phyloP scores from a whole-genome alignment of 1,140 invertebrate species.

The Sycophaga agraensis region DNA sequence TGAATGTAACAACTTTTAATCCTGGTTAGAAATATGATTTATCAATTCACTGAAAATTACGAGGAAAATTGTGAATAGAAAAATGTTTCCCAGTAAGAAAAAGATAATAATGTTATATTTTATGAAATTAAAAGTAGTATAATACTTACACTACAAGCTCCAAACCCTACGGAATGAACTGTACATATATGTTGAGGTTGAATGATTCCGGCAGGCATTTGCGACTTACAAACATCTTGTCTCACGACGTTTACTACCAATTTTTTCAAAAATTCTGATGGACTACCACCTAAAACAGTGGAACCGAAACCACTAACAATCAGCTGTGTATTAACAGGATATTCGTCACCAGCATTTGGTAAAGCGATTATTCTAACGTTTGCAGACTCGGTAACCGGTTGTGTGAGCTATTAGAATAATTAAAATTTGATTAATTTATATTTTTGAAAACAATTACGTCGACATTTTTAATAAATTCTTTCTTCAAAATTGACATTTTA shows the following conservation, averaged over 20 bases:
- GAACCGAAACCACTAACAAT: neutral
- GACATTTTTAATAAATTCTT: too few species aligned
- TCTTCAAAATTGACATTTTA: too few species aligned
- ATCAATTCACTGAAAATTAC: too few species aligned
- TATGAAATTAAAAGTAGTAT: too few species aligned
- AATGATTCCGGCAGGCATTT: neutral
- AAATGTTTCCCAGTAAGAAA: too few species aligned
- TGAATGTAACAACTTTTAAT: too few species aligned
- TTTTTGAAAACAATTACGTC: too few species aligned
- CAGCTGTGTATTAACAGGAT: neutral
- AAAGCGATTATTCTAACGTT: neutral
- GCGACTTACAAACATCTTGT: neutral
- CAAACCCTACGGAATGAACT: neutral
- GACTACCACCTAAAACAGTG: neutral
- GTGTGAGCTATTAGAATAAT: neutral
- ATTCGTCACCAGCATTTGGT: neutral
- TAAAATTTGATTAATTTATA: too few species aligned
- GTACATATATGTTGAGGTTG: neutral
- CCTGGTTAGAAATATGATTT: too few species aligned
- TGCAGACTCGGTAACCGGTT: neutral
- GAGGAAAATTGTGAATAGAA: too few species aligned
- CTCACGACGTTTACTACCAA: neutral
- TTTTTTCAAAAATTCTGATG: neutral
- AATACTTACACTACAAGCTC: neutral
- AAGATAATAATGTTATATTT: too few species aligned